A percentile compares a stretch with the other conserved stretches of the same genome.
Evolutionary conservation across 23 tunicate genomes (phyloP).

Genomic region (Ascidia mentula): DNA sequence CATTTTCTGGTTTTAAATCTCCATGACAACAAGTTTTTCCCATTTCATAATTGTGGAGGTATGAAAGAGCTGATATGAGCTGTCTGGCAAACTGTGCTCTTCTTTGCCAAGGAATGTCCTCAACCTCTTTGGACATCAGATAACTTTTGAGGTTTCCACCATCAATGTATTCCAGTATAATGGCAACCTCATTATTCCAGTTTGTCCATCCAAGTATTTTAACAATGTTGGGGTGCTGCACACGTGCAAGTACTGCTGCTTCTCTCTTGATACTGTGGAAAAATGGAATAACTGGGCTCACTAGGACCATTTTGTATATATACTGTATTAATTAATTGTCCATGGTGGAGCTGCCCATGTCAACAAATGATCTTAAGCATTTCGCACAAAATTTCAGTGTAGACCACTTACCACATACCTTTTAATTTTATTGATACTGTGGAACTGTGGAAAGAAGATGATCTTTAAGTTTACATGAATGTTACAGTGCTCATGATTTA

Average conservation of each 20-base stretch:
- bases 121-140: background rate
- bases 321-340: no score
- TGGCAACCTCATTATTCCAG: constrained; percentile 6
- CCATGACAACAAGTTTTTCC: background rate
- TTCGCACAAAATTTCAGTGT: no score
- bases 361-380: no score
- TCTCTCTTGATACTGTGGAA: background rate
- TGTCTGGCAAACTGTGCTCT: background rate
- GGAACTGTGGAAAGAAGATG: no score
- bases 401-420: no score
- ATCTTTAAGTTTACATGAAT: no score
- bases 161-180: background rate
- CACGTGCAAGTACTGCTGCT: background rate
- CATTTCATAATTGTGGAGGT: background rate
- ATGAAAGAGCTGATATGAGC: background rate
- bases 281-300: no score
- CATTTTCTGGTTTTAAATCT: background rate
- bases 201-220: background rate
- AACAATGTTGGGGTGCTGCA: background rate
- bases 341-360: no score
- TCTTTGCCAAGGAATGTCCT: background rate
- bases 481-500: no score
- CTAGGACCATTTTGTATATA: no score
- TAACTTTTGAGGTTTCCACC: background rate
- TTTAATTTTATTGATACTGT: no score